A percentile compares a stretch with the other conserved stretches of the same genome.
These are phyloP conservation scores for Baccha elongata DNA, from an alignment of 2,888 invertebrate genomes.

Conservation along the genomic window DNA sequence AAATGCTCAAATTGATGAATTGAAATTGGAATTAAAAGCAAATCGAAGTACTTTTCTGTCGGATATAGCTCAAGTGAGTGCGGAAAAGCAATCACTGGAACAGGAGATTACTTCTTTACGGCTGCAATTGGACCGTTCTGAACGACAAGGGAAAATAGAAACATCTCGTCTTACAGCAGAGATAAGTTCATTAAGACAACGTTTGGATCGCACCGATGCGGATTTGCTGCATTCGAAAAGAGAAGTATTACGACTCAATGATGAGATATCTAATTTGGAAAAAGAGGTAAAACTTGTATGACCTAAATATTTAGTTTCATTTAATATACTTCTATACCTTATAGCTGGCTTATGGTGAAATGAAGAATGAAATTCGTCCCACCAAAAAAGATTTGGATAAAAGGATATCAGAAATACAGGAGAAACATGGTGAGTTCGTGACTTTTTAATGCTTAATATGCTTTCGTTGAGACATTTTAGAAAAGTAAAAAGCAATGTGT, in stretches of 20 bases:
- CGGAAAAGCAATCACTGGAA: constrained; percentile 90
- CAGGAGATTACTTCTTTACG: constrained; percentile 90
- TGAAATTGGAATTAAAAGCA: constrained; percentile 90
- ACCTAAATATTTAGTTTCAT: background rate
- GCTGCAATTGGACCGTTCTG: constrained; percentile 87
- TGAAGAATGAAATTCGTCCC: constrained; percentile 85
- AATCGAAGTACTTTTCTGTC: constrained; percentile 88
- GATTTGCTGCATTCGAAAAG: constrained; percentile 91
- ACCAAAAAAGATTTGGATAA: constrained; percentile 88
- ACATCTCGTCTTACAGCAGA: constrained; percentile 89
- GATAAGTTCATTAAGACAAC: constrained; percentile 87
- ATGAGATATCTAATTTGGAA: constrained; percentile 90
- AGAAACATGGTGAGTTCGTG: constrained; percentile 89
- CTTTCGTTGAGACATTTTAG: no score
- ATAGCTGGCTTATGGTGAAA: constrained; percentile 85
- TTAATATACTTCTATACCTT: constrained; percentile 33
- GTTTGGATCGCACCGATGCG: constrained; percentile 90
- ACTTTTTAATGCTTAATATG: no score
- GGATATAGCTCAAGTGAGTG: constrained; percentile 89
- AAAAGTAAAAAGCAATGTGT: no score
- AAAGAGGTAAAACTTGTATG: constrained; percentile 86
- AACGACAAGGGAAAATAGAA: constrained; percentile 90
- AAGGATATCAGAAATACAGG: constrained; percentile 90
- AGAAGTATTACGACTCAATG: constrained; percentile 90
- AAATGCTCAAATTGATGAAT: constrained; percentile 89